Evolutionary conservation across 1,140 invertebrate species (phyloP), one percentile per base, ranked within the genome.

Genomic region (Diploscapter pachys): DNA sequence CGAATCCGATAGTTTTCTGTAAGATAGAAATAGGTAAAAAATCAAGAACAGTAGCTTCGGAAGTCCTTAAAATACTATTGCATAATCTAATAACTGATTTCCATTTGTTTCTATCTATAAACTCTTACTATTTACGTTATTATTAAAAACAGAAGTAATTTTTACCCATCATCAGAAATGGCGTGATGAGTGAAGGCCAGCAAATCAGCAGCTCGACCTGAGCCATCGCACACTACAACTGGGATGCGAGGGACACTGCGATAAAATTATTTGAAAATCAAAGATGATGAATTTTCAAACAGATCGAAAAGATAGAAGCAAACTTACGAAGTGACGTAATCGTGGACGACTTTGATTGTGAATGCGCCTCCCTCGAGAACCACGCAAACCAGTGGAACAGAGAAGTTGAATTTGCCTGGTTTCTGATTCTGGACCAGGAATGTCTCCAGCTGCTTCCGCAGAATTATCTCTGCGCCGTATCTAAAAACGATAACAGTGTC

Each of bases 321-420:
- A 5, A 61, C 73, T 13, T 91, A 91, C 85, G 72, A 79, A 2
- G 94, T 96, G 48, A 98, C 93, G 87, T 97, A 97, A 85, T 98
- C 94, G 76, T 97, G 88, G 67, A 98, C 94, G 31, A 93, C 93
- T 79, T 95, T 89, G 83, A 99, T 94, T 2, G 95, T 98, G 87
- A 96, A 95, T 64, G 93, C 93, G 64, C 95, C 96, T 73, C 96
- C 96, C 87, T 98, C 95, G 81, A 98, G 93, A 68, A 97, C 93
- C 81, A 99, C 90, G 86, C 94, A 96, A 65, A 98, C 95, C 59
- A 98, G 92, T 11, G 95, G 95, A 73, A 94, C 95, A 81, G 93
- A 64, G 11, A 64, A 54, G n/a, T 72, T 62, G 31, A 31, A 31
- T 31, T 31, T 13, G 59, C 70, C n/a, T 31, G 31, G 31, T 68